Base-by-base conservation (phyloP, 2,797 vertebrate species). In the Darevskia mixta region DNA sequence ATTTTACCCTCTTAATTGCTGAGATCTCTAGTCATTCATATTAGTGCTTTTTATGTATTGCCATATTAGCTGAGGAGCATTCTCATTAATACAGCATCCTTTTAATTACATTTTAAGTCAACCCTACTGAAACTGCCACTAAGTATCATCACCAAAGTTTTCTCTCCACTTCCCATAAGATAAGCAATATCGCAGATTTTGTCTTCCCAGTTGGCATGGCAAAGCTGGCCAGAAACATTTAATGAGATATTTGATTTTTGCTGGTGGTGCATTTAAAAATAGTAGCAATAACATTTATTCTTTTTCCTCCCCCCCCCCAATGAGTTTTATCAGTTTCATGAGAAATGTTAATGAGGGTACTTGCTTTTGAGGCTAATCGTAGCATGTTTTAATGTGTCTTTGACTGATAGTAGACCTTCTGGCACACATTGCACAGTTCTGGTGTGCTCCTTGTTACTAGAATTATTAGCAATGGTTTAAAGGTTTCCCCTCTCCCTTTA, bases 91-190 rank as follows among this genome's bases (percentile, higher is more conserved):
- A 76, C 61, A 45, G 0, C 38, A 18, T 80, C 87, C 87, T 43
- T 32, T 88, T 79, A 55, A 82, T 92, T 41, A 55, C 8, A 55
- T 64, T 72, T 91, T 83, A 88, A 82, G 71, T 64, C 32, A 32
- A 20, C 58, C 13, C 1, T 23, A 49, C 23, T 66, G 49, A 73
- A 87, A 8, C 3, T 69, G 80, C 29, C 2, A 1, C 29, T 4
- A 18, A 35, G 10, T 6, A 75, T 0, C 45, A 69, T 23, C 25
- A 79, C 80, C 86, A 80, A 67, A 66, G 78, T 43, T 58, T 64
- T 35, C 45, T 35, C n/a, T n/a, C 23, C 25, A 27, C 27, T 66
- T n/a, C 29, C 23, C 7, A 64, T 5, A 69, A 10, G 4, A 66
- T 38, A 25, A 78, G 23, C 8, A 32, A 18, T 72, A 38, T 23